Conservation (phyloP, 2,888 invertebrate species). For the Agrochola circellaris region DNA sequence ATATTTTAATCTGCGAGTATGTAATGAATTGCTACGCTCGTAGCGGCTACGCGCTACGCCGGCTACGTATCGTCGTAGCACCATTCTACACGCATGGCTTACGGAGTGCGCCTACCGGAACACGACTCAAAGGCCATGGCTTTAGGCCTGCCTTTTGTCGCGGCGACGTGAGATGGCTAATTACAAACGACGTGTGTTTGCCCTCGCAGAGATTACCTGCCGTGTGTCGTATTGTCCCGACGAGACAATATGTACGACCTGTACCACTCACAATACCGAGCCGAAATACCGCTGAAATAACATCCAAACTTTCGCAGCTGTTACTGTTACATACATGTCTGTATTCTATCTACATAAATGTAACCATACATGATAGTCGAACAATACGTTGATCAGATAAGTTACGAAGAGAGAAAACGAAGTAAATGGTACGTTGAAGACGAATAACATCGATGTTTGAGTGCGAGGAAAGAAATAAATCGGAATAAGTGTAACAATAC, state of each 20-base stretch:
- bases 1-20: constrained; percentile 42
- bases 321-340: constrained; percentile 22
- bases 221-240: constrained; percentile 66
- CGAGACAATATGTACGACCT: constrained; percentile 66
- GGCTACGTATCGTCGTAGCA: constrained; percentile 59
- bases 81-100: constrained; percentile 70
- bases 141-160: constrained; percentile 71
- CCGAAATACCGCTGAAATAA: constrained; percentile 59
- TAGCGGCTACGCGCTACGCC: constrained; percentile 44
- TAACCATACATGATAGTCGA: constrained; percentile 13
- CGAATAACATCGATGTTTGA: constrained; percentile 30
- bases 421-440: constrained; percentile 44
- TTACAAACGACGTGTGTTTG: constrained; percentile 78
- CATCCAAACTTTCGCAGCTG: constrained; percentile 46
- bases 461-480: constrained; percentile 32
- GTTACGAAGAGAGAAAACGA: constrained; percentile 54
- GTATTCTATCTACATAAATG: constrained; percentile 26
- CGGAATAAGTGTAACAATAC: constrained; percentile 11
- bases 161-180: constrained; percentile 76
- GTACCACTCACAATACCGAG: constrained; percentile 46
- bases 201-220: constrained; percentile 76
- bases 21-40: constrained; percentile 50
- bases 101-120: constrained; percentile 64
- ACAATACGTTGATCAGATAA: constrained; percentile 56
- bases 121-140: constrained; percentile 71